Evolutionary conservation across 2,797 vertebrate species (phyloP), one percentile per base, ranked within the genome.

Genomic region (Pseudotriccus pelzelni): DNA sequence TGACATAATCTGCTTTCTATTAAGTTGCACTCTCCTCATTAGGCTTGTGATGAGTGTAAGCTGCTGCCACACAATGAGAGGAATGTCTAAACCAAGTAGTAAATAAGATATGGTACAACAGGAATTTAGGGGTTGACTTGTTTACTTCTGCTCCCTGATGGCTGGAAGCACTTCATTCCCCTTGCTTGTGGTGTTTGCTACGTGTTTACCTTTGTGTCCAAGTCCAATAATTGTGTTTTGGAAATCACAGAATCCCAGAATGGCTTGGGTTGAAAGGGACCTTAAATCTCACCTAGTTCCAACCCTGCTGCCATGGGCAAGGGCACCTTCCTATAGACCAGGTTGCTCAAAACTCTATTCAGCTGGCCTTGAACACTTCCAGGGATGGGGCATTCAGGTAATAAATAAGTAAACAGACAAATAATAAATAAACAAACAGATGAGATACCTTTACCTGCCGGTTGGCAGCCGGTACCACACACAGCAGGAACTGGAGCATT

Each of bases 1-100:
- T 84, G 89, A 72, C 78, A 69, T 87, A 79, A 93, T 92, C 87
- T 89, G 23, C 74, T 90, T 94, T 78, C 70, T 63, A 50, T 87
- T 87, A 84, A 87, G 74, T 20, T 84, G 67, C 63, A 43, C 70
- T 90, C 55, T 90, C 53, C 87, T 87, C 22, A 4, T 90, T 58
- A 93, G 59, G 32, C 22, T 58, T 19, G 14, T 60, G 90, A 66
- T 47, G 43, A 77, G 28, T 80, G 85, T 69, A 90, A 89, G 67
- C 34, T 86, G 47, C 78, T 72, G 34, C 50, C 70, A 68, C 55
- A 59, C 27, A 60, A 23, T 7, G 20, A 86, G 62, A 63, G 52
- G 34, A 81, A 5, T 60, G 34, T 32, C 74, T 73, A 20, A 46
- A 84, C 49, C 22, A 52, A 78, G 23, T 3, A 66, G 20, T 30